Evolutionary conservation across 1,140 invertebrate species (phyloP).

Genomic region (Bradynema listronoti): DNA sequence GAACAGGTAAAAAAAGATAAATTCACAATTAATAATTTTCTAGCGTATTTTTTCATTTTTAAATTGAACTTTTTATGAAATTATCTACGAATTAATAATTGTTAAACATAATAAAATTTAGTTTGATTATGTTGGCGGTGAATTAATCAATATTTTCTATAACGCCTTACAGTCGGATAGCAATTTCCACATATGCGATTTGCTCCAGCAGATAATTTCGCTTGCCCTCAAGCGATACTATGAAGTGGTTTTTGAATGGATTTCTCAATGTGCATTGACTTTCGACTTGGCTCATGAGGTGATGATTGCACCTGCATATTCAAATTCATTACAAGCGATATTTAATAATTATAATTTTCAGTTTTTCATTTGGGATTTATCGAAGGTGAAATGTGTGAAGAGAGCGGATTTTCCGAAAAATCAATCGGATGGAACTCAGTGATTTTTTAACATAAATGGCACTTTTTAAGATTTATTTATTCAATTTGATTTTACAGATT

Average conservation of each 20-base stretch:
- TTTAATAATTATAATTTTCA: slow-evolving; percentile 13
- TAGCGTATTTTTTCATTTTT: no score
- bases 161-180: neutral
- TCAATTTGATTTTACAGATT: slow-evolving; percentile 13
- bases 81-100: neutral
- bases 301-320: neutral
- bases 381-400: slow-evolving; percentile 11
- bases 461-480: no score
- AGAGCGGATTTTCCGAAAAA: slow-evolving; percentile 12
- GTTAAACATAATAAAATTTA: slow-evolving; percentile 1
- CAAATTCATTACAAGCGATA: slow-evolving; percentile 1
- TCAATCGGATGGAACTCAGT: slow-evolving; percentile 8
- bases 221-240: slow-evolving; percentile 22
- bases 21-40: neutral
- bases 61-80: no score
- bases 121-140: slow-evolving; percentile 21
- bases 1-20: slow-evolving; percentile 20
- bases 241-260: slow-evolving; percentile 25
- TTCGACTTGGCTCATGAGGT: slow-evolving; percentile 29
- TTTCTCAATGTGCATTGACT: slow-evolving; percentile 26
- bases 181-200: neutral
- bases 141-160: slow-evolving; percentile 26
- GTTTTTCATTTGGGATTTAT: slow-evolving; percentile 32
- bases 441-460: no score
- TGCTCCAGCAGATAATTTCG: slow-evolving; percentile 22